These are phyloP conservation scores for Cheirogaleus medius DNA, from an alignment of 2,113 vertebrate genomes.

Conservation along the genomic window DNA sequence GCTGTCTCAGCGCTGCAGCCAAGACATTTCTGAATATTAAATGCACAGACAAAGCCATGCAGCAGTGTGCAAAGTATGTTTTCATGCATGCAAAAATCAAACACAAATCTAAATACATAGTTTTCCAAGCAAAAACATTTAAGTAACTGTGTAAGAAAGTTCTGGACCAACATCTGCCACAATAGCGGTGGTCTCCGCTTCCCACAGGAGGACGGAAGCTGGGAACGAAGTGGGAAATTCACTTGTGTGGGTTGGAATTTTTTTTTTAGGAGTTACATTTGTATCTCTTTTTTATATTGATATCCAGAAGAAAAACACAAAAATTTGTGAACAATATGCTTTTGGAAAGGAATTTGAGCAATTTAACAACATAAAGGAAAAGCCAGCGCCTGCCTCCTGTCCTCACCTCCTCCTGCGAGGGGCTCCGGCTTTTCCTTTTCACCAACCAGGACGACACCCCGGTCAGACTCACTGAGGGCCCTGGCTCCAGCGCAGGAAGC, in stretches of 20 bases:
- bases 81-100: background rate
- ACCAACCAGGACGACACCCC: too few relatives aligned
- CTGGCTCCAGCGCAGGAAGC: background rate
- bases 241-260: background rate
- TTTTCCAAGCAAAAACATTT: background rate
- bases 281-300: background rate
- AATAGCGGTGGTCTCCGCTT: rapidly evolving
- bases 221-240: background rate
- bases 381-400: background rate
- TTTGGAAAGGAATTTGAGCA: background rate
- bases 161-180: background rate
- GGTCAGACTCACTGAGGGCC: background rate
- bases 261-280: background rate
- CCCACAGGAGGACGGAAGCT: rapidly evolving
- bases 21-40: background rate
- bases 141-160: background rate
- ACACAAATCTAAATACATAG: too few relatives aligned
- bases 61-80: background rate
- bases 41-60: background rate
- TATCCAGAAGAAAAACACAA: background rate
- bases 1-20: rapidly evolving
- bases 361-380: rapidly evolving
- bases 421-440: too few relatives aligned
- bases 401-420: too few relatives aligned
- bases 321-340: too few relatives aligned